These are phyloP conservation scores for Nomada goodeniana DNA, from an alignment of 2,888 invertebrate genomes.

Conservation along the genomic window DNA sequence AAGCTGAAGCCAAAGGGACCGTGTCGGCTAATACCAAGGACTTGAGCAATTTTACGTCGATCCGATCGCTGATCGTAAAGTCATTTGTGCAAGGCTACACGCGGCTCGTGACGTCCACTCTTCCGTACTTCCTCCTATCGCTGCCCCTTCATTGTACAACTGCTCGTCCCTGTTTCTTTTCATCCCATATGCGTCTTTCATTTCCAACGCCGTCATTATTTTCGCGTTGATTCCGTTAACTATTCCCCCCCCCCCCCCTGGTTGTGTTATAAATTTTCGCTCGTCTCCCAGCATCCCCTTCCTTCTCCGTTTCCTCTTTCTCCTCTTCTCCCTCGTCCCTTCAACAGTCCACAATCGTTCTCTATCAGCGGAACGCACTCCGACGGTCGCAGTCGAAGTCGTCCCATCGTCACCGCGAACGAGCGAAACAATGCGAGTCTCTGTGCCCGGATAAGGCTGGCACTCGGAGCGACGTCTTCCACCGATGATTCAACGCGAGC, in stretches of 20 bases:
- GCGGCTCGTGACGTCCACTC: conserved; percentile 22
- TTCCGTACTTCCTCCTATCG: conserved; percentile 12
- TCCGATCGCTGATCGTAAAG: conserved; percentile 71
- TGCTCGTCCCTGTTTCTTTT: background rate
- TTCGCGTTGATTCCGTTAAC: background rate
- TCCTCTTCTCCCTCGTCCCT: background rate
- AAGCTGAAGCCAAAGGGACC: conserved; percentile 43
- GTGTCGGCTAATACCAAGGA: conserved; percentile 59
- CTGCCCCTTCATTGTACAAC: background rate
- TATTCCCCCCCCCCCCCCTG: background rate
- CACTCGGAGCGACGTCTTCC: conserved; percentile 20
- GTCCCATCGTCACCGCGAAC: conserved; percentile 5
- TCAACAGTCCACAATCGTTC: background rate
- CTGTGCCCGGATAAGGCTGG: conserved; percentile 13
- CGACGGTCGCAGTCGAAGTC: conserved; percentile 3
- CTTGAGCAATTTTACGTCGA: conserved; percentile 76
- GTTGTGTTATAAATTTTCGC: background rate
- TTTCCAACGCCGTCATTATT: background rate
- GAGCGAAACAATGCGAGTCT: conserved; percentile 23
- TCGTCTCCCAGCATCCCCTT: background rate
- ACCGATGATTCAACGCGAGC: conserved; percentile 32
- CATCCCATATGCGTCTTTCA: background rate
- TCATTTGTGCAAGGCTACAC: conserved; percentile 55
- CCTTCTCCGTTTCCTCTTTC: too few species aligned
- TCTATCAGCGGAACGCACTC: background rate